These are phyloP conservation scores for Holacanthus passer DNA, from an alignment of 2,113 vertebrate genomes.

Conservation along the genomic window DNA sequence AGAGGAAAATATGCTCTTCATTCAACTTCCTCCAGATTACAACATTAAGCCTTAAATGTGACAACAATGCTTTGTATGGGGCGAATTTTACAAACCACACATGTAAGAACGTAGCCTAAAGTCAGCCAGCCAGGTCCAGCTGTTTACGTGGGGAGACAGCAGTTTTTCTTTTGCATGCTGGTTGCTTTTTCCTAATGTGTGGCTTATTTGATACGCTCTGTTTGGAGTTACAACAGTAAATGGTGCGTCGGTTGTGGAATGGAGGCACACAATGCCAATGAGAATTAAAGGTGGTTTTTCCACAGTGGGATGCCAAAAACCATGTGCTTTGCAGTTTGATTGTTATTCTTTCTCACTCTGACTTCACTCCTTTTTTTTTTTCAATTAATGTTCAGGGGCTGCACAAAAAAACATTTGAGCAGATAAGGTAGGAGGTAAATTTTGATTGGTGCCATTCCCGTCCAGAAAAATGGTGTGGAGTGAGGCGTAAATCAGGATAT, in stretches of 20 bases:
- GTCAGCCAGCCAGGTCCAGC: slow-evolving; percentile 44
- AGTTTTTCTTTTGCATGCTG: slow-evolving; percentile 59
- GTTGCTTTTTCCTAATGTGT: slow-evolving; percentile 67
- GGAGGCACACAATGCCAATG: slow-evolving; percentile 60
- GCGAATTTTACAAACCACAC: slow-evolving; percentile 40
- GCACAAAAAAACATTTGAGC: slow-evolving; percentile 11
- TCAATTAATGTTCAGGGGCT: slow-evolving; percentile 1
- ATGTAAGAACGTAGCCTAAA: slow-evolving; percentile 44
- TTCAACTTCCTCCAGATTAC: slow-evolving; percentile 27
- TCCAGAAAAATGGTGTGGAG: slow-evolving; percentile 27
- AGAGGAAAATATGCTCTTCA: slow-evolving; percentile 36
- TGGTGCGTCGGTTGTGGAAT: slow-evolving; percentile 68
- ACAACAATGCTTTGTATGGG: slow-evolving; percentile 35
- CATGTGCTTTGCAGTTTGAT: slow-evolving; percentile 56
- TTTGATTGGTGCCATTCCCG: slow-evolving; percentile 28
- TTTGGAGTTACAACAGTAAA: slow-evolving; percentile 77
- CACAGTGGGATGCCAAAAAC: slow-evolving; percentile 76
- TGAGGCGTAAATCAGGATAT: slow-evolving; percentile 56
- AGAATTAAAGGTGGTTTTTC: slow-evolving; percentile 79
- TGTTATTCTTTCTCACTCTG: slow-evolving; percentile 60
- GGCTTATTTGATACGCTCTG: slow-evolving; percentile 76
- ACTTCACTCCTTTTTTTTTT: slow-evolving; percentile 2
- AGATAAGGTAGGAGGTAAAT: slow-evolving; percentile 17
- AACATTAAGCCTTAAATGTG: slow-evolving; percentile 24
- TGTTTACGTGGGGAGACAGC: slow-evolving; percentile 54